A percentile compares a stretch with the other conserved stretches of the same genome.
These are phyloP conservation scores for Hylomyscus alleni DNA, from an alignment of 2,797 vertebrate species.

Conservation along the genomic window DNA sequence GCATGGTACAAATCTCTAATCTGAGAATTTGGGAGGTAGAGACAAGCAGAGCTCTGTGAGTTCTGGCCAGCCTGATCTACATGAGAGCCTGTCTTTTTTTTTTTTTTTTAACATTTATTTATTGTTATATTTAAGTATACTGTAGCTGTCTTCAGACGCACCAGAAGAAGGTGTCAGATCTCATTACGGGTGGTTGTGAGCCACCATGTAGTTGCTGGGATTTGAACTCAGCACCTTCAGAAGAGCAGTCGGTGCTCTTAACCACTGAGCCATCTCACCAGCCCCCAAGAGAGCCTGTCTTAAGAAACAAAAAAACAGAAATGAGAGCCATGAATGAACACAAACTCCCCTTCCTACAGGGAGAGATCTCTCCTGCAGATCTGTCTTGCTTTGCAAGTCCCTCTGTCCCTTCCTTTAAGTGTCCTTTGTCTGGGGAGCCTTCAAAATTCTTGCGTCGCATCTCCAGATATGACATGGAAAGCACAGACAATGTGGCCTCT, in stretches of 20 bases:
- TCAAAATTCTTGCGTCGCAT: neutral
- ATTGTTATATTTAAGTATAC: too few relatives aligned
- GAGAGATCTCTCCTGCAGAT: neutral
- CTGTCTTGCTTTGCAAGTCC: neutral
- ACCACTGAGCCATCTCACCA: too few relatives aligned
- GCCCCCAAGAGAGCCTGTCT: neutral
- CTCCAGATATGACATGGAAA: conserved; percentile 92
- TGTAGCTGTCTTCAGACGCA: too few relatives aligned
- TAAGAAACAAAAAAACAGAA: neutral
- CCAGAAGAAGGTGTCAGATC: too few relatives aligned
- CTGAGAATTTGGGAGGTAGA: neutral
- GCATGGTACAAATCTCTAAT: neutral
- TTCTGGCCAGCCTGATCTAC: neutral
- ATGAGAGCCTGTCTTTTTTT: neutral
- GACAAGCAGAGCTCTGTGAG: neutral
- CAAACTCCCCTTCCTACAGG: fast-evolving
- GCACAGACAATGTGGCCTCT: conserved; percentile 89
- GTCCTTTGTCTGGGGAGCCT: neutral
- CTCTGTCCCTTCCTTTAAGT: neutral
- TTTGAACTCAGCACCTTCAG: too few relatives aligned
- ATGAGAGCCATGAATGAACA: neutral
- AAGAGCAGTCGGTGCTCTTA: too few relatives aligned
- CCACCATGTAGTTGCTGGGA: too few relatives aligned
- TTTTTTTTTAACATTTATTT: too few relatives aligned
- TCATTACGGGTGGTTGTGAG: too few relatives aligned